A percentile compares a stretch with the other conserved stretches of the same genome.
Evolutionary conservation across 1,140 invertebrate species (phyloP).

Genomic region (Ostrea denselamellosa): DNA sequence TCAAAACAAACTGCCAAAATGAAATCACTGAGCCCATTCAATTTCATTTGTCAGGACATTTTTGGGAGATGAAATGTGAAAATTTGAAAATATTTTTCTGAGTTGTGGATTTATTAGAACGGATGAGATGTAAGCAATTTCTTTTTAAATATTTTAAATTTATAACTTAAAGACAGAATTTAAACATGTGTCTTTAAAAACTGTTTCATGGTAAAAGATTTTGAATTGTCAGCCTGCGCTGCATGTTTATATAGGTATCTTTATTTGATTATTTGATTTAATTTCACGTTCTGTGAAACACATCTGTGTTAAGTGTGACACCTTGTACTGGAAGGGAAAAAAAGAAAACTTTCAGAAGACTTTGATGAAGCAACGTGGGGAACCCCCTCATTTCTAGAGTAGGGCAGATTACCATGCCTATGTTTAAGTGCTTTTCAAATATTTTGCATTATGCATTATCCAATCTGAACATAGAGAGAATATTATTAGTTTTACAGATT

Average conservation of each 20-base stretch:
- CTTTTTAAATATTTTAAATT: not conserved
- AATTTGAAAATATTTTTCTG: not conserved
- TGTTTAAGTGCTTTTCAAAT: constrained; percentile 26
- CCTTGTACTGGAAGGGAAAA: not conserved
- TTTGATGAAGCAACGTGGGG: not conserved
- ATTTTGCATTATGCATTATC: constrained; percentile 38
- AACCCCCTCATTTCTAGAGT: not conserved
- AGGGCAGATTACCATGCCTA: constrained; percentile 1
- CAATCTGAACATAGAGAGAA: not conserved
- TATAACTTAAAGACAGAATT: not conserved
- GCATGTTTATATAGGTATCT: not conserved
- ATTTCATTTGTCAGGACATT: too few species aligned
- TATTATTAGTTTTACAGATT: constrained; percentile 24
- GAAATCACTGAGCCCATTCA: not conserved
- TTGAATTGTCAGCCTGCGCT: not conserved
- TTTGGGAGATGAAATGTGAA: too few species aligned
- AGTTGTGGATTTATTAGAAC: not conserved
- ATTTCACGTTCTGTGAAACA: not conserved
- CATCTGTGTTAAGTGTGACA: not conserved
- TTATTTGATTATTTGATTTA: not conserved
- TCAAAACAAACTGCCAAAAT: not conserved
- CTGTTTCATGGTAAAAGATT: not conserved
- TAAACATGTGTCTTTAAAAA: not conserved
- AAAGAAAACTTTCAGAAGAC: not conserved
- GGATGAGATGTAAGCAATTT: not conserved